Conservation (phyloP, 2,888 invertebrate species). For the Limulus polyphemus region DNA sequence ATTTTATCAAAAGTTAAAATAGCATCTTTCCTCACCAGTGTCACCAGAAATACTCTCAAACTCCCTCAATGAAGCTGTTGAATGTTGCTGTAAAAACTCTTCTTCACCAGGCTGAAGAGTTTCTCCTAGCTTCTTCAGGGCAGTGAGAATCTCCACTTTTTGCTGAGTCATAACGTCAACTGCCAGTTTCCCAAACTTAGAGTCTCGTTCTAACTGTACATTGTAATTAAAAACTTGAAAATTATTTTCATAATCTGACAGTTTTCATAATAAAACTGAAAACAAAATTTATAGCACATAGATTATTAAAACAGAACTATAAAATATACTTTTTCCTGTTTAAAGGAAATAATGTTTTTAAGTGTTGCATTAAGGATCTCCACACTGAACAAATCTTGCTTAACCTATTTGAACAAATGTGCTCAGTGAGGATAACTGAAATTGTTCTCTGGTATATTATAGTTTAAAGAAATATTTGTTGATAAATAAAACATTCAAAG, state of each 20-base stretch:
- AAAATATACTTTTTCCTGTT: too few species aligned
- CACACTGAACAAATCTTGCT: too few species aligned
- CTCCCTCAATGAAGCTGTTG: constrained; percentile 36
- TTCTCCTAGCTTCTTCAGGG: constrained; percentile 41
- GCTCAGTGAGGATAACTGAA: too few species aligned
- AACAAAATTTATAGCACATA: constrained; percentile 3
- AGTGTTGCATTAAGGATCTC: too few species aligned
- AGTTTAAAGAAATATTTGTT: too few species aligned
- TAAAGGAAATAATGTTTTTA: too few species aligned
- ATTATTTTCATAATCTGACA: background rate
- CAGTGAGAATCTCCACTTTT: constrained; percentile 43
- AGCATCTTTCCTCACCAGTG: constrained; percentile 4
- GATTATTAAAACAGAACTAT: too few species aligned
- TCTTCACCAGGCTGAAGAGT: constrained; percentile 35
- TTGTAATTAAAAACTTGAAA: background rate
- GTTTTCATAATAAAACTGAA: background rate
- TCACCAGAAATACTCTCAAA: constrained; percentile 37
- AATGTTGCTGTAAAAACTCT: constrained; percentile 37
- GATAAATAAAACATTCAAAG: too few species aligned
- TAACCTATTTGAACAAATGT: too few species aligned
- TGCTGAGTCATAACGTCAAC: constrained; percentile 43
- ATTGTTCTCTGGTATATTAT: too few species aligned
- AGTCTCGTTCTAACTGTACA: constrained; percentile 43
- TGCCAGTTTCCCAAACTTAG: constrained; percentile 48
- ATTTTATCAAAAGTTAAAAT: too few species aligned